Evolutionary conservation across 2,797 vertebrate species (phyloP), one percentile per base, ranked within the genome.

Genomic region (Spheniscus humboldti): DNA sequence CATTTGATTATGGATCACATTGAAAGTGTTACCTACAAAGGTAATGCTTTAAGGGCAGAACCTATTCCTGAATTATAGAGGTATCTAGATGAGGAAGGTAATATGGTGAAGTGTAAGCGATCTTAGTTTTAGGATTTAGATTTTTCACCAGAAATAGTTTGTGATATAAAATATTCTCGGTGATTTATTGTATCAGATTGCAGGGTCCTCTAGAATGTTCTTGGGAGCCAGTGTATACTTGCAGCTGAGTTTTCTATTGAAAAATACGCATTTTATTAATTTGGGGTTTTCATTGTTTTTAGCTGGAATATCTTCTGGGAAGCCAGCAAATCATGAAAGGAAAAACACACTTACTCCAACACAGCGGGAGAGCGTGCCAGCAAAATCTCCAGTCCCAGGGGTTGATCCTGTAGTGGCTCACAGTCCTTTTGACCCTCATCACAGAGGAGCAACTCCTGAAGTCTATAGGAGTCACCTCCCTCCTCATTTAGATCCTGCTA

Each of bases 391-490:
- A 1, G 99, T 99, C 47, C 98, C 98, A 0, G 98, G 98, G 6
- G 98, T 98, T 18, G 99, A 99, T 91, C 99, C 99, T 13, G 97
- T 98, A 13, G 97, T 98, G 59, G 98, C 99, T 88, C 99, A 99
- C 95, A 99, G 99, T 95, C 99, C 99, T 41, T 99, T 99, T 39
- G 99, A 99, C 90, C 98, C 99, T 53, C 99, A 99, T 97, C 99
- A 99, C 78, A 98, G 99, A 73, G 97, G 98, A 53, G 98, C 98
- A 55, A 97, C 98, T 48, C 97, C 99, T 10, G 99, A 99, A 92
- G 98, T 99, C 67, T 99, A 99, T 84, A 98, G 99, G 74, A 97
- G 98, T 94, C 99, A 99, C 87, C 98, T 99, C 77, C 98, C 99
- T 52, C 98, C 99, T 31, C 99, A 99, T 91, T 98, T 99, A 71